Conservation (phyloP, 1,140 invertebrate genomes). For the Leptinotarsa texana region DNA sequence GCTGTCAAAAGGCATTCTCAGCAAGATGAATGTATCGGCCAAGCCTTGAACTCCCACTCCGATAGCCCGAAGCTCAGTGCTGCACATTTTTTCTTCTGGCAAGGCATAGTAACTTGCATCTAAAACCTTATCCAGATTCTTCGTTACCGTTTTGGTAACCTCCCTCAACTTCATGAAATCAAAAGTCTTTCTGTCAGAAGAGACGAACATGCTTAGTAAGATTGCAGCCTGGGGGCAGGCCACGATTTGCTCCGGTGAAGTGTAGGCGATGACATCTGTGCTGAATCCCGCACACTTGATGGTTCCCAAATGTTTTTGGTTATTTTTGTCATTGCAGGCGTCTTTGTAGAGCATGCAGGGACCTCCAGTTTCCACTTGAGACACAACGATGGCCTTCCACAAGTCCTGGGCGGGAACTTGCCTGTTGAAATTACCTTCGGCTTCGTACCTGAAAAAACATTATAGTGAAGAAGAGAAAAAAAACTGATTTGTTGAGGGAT, state of each 20-base stretch:
- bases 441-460: slow-evolving; percentile 73
- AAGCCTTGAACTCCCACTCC: slow-evolving; percentile 84
- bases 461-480: too few relatives aligned
- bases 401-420: slow-evolving; percentile 82
- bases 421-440: slow-evolving; percentile 62
- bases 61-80: slow-evolving; percentile 92
- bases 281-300: slow-evolving; percentile 98
- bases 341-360: slow-evolving; percentile 99
- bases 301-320: slow-evolving; percentile 98
- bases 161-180: slow-evolving; percentile 89
- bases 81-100: slow-evolving; percentile 84
- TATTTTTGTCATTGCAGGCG: slow-evolving; percentile 95
- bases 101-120: slow-evolving; percentile 97
- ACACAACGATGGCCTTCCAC: slow-evolving; percentile 93
- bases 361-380: slow-evolving; percentile 97
- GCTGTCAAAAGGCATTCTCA: slow-evolving; percentile 91
- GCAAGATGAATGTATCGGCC: slow-evolving; percentile 95
- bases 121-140: slow-evolving; percentile 97
- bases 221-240: slow-evolving; percentile 99
- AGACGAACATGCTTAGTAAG: slow-evolving; percentile 96
- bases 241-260: slow-evolving; percentile 89
- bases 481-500: too few relatives aligned
- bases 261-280: slow-evolving; percentile 97
- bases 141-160: slow-evolving; percentile 79
- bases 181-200: slow-evolving; percentile 72